phyloP scores from a whole-genome alignment of 2,797 vertebrate species.

The Gymnothorax reevesii region DNA sequence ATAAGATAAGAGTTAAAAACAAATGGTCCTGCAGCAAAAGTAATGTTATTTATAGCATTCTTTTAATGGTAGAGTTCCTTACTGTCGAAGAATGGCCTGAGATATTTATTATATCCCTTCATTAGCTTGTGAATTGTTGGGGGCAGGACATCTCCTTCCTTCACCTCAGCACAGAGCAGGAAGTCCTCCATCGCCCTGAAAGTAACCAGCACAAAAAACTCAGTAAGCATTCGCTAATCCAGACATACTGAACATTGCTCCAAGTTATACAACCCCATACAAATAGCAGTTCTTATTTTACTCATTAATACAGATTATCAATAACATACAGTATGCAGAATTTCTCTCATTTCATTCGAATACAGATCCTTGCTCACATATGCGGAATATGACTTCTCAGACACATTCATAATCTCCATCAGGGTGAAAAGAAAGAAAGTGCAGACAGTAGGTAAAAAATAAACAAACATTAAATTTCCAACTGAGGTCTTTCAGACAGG shows the following conservation, averaged over 20 bases:
- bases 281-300: neutral
- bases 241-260: neutral
- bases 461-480: too few species aligned
- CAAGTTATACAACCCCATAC: neutral
- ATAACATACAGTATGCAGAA: neutral
- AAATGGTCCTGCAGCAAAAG: too few species aligned
- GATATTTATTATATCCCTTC: constrained; percentile 71
- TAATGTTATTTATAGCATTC: neutral
- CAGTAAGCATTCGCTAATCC: neutral
- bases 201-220: neutral
- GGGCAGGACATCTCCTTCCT: constrained; percentile 63
- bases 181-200: constrained; percentile 31
- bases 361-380: neutral
- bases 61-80: constrained; percentile 33
- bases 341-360: neutral
- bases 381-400: too few species aligned
- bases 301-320: neutral
- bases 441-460: too few species aligned
- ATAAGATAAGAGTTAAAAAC: too few species aligned
- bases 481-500: too few species aligned
- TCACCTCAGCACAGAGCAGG: constrained; percentile 33
- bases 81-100: constrained; percentile 71
- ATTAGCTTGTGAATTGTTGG: constrained; percentile 70
- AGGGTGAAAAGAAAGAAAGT: too few species aligned
- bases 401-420: too few species aligned